Evolutionary conservation across 2,888 invertebrate species (phyloP).

Genomic region (Drosophila parthenogenetica): DNA sequence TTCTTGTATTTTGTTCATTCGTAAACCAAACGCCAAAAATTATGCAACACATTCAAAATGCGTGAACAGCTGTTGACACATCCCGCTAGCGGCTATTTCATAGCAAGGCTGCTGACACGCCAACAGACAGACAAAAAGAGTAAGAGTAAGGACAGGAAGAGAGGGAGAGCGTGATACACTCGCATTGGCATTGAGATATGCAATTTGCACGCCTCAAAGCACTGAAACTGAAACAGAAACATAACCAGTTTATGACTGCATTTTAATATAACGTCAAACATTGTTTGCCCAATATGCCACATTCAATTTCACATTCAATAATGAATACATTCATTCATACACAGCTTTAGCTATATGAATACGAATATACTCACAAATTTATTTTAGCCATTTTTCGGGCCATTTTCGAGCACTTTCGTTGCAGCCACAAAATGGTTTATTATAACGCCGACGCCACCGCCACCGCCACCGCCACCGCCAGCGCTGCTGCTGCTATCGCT

Average conservation of each 20-base stretch:
- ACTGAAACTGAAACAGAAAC: conserved; percentile 24
- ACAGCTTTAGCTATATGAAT: conserved; percentile 15
- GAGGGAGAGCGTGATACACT: background rate
- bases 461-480: background rate
- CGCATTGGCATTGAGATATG: conserved; percentile 62
- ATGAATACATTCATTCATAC: conserved; percentile 45
- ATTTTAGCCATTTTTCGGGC: conserved; percentile 31
- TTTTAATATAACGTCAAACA: conserved; percentile 76
- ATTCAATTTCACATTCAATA: conserved; percentile 67
- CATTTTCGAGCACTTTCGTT: conserved; percentile 31
- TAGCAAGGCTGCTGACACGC: conserved; percentile 29
- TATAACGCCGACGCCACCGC: conserved; percentile 49
- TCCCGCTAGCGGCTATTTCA: conserved; percentile 65
- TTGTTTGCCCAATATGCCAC: conserved; percentile 55
- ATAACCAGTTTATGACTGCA: conserved; percentile 65
- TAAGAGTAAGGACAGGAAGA: background rate
- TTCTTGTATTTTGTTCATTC: conserved; percentile 16
- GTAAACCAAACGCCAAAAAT: conserved; percentile 58
- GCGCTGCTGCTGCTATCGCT: conserved; percentile 38
- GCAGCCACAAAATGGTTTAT: conserved; percentile 74
- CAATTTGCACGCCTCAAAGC: conserved; percentile 64
- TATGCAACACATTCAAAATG: conserved; percentile 56
- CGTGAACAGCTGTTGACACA: conserved; percentile 70
- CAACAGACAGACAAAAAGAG: background rate
- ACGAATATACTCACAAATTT: conserved; percentile 29